Base-by-base conservation (phyloP, 1,140 invertebrate species). In the Cydia fagiglandana region DNA sequence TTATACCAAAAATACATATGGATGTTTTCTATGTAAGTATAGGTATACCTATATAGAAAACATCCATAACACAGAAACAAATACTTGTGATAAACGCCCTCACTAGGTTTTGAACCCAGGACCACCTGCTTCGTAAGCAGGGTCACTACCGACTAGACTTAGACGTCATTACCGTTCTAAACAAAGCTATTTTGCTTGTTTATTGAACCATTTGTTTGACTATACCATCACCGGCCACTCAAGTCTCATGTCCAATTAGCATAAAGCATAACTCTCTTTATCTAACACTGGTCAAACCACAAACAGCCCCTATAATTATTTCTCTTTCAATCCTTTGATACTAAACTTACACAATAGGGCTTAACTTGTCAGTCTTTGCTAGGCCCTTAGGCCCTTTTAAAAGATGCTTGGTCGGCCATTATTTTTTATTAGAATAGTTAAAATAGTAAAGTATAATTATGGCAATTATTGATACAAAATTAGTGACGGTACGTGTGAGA, bases 381-480 rank as follows among this genome's bases (percentile, higher is more conserved):
- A n/a, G 5, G 50, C n/a, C 1, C 13, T n/a, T 53, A 53, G 3
- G 50, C 50, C 15, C 13, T 53, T 53, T 53, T 53, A 4, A 47
- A 47, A 47, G 15, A n/a, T 24, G 24, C 15, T 53, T n/a, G 3
- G 10, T 47, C 45, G 15, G 50, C 50, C n/a, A 53, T 53, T 17
- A 2, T 24, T 61, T 61, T 61, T 61, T 61, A 61, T 20, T 56
- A 20, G 10, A 20, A 61, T 20, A 10, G n/a, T 7, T 24, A 24
- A 17, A 53, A 61, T 20, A 17, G 56, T 61, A 10, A 61, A 56
- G 53, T 56, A 61, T 61, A 61, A 61, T 61, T 61, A 61, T 24
- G 56, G n/a, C 56, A 61, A 61, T 61, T 61, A 61, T 61, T 61
- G 56, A 24, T 61, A 61, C 17, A 24, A 24, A 61, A 61, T 61